Percentiles rank a stretch among this genome's conserved stretches.
Evolutionary conservation across 1,140 invertebrate genomes (phyloP).

Genomic region (Zaprionus ghesquierei): DNA sequence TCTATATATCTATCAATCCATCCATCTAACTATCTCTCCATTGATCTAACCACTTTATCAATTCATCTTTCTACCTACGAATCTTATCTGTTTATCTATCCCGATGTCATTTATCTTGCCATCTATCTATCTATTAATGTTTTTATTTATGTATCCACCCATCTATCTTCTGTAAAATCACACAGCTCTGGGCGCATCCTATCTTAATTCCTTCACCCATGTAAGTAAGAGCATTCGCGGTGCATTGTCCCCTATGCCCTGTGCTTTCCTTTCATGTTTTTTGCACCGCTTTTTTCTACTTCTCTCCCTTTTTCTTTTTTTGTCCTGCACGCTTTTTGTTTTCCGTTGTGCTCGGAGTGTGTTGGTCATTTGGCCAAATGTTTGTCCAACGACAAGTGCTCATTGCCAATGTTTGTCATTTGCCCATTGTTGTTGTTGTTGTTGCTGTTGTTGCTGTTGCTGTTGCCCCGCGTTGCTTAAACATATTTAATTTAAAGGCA

Average conservation of each 20-base stretch:
- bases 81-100: too few relatives aligned
- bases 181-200: not conserved
- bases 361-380: conserved; percentile 66
- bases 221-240: not conserved
- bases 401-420: conserved; percentile 69
- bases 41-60: too few relatives aligned
- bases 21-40: too few relatives aligned
- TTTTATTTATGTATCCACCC: not conserved
- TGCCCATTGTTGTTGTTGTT: conserved; percentile 30
- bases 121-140: too few relatives aligned
- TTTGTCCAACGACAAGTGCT: conserved; percentile 67
- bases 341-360: conserved; percentile 16
- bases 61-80: too few relatives aligned
- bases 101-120: too few relatives aligned
- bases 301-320: conserved; percentile 12
- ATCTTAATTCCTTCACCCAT: not conserved
- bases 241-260: not conserved
- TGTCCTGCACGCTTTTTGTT: conserved; percentile 16
- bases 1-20: not conserved
- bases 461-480: conserved; percentile 16
- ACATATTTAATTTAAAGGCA: conserved; percentile 52
- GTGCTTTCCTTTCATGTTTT: not conserved
- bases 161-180: not conserved
- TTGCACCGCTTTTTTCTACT: conserved; percentile 2
- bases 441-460: conserved; percentile 12